Evolutionary conservation across 2,113 vertebrate species (phyloP).

Genomic region (Corythornis madagascariensis): DNA sequence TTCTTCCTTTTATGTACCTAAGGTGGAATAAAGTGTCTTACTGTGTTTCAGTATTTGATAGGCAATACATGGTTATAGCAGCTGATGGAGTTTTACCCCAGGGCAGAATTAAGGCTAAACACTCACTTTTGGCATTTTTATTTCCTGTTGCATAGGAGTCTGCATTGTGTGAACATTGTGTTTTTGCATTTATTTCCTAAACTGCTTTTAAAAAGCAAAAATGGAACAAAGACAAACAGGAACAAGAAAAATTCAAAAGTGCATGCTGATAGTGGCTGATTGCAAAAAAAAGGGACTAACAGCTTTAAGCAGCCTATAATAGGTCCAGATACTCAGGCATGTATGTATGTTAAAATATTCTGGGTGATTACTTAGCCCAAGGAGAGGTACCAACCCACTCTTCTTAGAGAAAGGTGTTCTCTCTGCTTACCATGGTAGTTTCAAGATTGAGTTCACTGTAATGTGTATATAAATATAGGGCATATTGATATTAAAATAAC

Average conservation of each 20-base stretch:
- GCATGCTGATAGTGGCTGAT: not conserved
- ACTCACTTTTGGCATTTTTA: not conserved
- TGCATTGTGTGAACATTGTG: not conserved
- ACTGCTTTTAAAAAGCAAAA: not conserved
- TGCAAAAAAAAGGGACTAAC: not conserved
- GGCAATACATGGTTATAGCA: not conserved
- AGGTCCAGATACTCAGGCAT: not conserved
- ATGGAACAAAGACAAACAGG: not conserved
- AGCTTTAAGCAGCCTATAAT: not conserved
- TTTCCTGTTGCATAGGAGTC: not conserved
- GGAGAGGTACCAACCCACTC: not conserved
- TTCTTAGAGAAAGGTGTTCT: not conserved
- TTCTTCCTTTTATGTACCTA: not conserved
- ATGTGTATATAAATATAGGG: not conserved
- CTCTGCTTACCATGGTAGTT: not conserved
- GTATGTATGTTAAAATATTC: not conserved
- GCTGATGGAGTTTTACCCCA: not conserved
- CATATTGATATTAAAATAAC: conserved; percentile 25
- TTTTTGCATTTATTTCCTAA: not conserved
- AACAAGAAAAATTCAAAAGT: not conserved
- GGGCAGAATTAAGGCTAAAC: conserved; percentile 8
- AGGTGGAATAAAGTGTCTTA: not conserved
- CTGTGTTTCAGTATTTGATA: not conserved
- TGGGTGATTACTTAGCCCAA: not conserved
- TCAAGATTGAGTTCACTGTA: not conserved